Base-by-base conservation (phyloP, 2,888 invertebrate species). In the Xestia c-nigrum region DNA sequence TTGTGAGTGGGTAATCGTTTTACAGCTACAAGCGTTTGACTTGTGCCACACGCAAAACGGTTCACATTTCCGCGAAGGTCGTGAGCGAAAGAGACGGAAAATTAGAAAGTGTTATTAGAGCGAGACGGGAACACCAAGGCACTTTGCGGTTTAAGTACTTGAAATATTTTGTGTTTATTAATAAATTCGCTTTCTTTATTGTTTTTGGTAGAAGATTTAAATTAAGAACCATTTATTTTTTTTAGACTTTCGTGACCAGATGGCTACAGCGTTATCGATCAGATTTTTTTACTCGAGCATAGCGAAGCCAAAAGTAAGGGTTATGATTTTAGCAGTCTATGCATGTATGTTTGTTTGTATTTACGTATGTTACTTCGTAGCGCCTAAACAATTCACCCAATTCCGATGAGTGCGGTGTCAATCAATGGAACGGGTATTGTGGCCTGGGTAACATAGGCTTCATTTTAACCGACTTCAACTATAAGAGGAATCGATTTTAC, bases 51-150 rank as follows among this genome's bases (percentile, higher is more conserved):
- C 74, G 43, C 61, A 21, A 83, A 85, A 87, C 79, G 76, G 79
- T 87, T 90, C 85, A 80, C 86, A 82, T 83, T 88, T 81, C 81
- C 81, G 77, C 80, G 89, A 92, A 92, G 92, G 92, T 84, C 88
- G 87, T 71, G 86, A 40, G 88, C 19, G 85, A 91, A 50, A 43
- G 88, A 89, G 90, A 91, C 83, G 74, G 81, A 81, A 72, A 57
- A 89, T 89, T 90, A 89, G 92, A 92, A 92, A 92, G 92, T 89
- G 86, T 72, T 74, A 84, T 74, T 71, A 83, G 90, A 92, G 84
- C 83, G 87, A 88, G 90, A 92, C 84, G 75, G 73, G 59, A 74
- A 50, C 55, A 52, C 75, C 43, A 24, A 73, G 77, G 72, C 67
- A 84, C 73, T 85, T 80, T 68, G 76, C 74, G 80, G 85, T 61